phyloP scores from a whole-genome alignment of 2,888 invertebrate species.

The Cinara cedri region DNA sequence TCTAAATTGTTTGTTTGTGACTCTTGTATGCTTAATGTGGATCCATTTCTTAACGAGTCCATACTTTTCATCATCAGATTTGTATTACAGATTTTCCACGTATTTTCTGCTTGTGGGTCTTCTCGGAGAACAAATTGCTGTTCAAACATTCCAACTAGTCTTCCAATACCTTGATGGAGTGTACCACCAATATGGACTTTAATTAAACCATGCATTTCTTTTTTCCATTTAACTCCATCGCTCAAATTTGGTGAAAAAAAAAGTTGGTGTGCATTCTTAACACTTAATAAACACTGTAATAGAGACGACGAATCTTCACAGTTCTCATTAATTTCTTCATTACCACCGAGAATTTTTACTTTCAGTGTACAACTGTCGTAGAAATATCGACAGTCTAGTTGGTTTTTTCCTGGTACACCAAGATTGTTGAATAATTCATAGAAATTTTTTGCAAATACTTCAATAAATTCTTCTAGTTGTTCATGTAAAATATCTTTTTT shows the following conservation, averaged over 20 bases:
- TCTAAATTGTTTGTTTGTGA: constrained; percentile 13
- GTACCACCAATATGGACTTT: constrained; percentile 53
- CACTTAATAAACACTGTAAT: constrained; percentile 21
- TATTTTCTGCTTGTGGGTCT: constrained; percentile 51
- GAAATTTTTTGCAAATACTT: constrained; percentile 51
- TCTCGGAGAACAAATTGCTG: constrained; percentile 48
- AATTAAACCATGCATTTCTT: constrained; percentile 41
- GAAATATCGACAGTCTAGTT: constrained; percentile 42
- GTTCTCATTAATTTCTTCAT: constrained; percentile 34
- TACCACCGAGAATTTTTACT: constrained; percentile 42
- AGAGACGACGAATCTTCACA: constrained; percentile 16
- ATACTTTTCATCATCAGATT: constrained; percentile 51
- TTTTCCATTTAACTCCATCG: constrained; percentile 51
- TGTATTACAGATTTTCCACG: constrained; percentile 47
- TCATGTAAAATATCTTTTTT: constrained; percentile 39
- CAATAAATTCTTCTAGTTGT: constrained; percentile 45
- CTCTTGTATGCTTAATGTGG: constrained; percentile 25
- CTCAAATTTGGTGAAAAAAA: constrained; percentile 45
- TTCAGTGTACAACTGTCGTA: constrained; percentile 48
- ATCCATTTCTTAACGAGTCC: background rate
- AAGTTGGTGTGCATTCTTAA: constrained; percentile 41
- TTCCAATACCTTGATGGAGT: constrained; percentile 44
- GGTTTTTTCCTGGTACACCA: constrained; percentile 36
- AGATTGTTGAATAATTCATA: constrained; percentile 46
- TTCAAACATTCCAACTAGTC: constrained; percentile 52